Percentiles rank a stretch among this genome's conserved stretches.
Conservation (phyloP, 2,113 vertebrate species). For the Vulpes vulpes region DNA sequence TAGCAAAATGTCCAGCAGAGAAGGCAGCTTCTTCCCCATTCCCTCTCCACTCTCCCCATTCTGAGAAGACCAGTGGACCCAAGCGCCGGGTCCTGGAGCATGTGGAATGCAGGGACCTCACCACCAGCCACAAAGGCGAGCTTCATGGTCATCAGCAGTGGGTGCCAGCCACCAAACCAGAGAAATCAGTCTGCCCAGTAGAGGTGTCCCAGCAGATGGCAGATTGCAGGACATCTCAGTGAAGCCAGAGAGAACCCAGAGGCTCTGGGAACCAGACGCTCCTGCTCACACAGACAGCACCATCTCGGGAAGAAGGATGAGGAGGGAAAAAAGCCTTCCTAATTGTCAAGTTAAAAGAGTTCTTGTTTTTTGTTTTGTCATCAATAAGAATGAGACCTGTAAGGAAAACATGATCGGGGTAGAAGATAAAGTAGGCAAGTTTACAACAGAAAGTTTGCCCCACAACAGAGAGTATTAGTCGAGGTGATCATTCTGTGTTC, state of each 20-base stretch:
- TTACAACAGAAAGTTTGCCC: not conserved
- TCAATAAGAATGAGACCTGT: not conserved
- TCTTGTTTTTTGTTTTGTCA: constrained; percentile 15
- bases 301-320: not conserved
- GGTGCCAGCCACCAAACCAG: not conserved
- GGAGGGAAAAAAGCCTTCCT: not conserved
- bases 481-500: not conserved
- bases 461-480: not conserved
- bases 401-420: not conserved
- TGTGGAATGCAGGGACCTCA: not conserved
- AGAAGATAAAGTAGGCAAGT: constrained; percentile 28
- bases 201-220: not conserved
- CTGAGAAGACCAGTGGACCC: not conserved
- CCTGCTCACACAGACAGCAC: not conserved
- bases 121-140: not conserved
- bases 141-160: not conserved
- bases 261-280: not conserved
- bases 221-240: not conserved
- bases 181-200: not conserved
- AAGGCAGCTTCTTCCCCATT: not conserved
- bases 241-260: not conserved
- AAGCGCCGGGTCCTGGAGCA: not conserved
- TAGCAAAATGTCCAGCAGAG: not conserved
- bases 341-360: not conserved
- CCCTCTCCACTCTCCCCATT: not conserved